These are phyloP conservation scores for Haliaeetus leucogaster DNA, from an alignment of 2,113 vertebrate species.

Conservation along the genomic window DNA sequence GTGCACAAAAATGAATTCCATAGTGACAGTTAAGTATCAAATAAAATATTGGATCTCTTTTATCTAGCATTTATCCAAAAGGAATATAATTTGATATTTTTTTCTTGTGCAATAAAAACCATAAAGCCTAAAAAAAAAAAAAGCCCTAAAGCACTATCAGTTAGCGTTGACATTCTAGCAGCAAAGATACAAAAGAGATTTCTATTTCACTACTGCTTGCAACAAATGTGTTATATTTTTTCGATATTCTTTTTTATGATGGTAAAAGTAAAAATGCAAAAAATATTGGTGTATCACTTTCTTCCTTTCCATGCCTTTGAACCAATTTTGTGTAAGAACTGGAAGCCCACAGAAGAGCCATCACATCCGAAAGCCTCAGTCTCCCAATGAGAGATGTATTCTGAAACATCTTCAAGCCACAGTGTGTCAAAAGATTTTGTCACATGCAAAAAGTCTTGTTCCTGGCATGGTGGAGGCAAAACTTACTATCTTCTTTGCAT, in stretches of 20 bases:
- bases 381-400: background rate
- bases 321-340: background rate
- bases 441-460: background rate
- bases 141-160: background rate
- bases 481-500: background rate
- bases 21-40: background rate
- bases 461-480: background rate
- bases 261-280: background rate
- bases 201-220: background rate
- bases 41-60: conserved; percentile 29
- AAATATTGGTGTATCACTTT: background rate
- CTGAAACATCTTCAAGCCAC: background rate
- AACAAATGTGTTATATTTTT: background rate
- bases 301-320: background rate
- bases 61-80: conserved; percentile 21
- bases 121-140: background rate
- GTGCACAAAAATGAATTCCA: background rate
- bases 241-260: background rate
- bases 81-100: background rate
- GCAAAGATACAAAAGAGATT: background rate
- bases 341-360: background rate
- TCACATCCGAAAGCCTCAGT: background rate
- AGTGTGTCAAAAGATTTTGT: background rate
- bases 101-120: background rate
- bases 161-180: background rate